Percentiles rank a stretch among this genome's conserved stretches.
Conservation (phyloP, 2,797 vertebrate species). For the Melopsittacus undulatus region DNA sequence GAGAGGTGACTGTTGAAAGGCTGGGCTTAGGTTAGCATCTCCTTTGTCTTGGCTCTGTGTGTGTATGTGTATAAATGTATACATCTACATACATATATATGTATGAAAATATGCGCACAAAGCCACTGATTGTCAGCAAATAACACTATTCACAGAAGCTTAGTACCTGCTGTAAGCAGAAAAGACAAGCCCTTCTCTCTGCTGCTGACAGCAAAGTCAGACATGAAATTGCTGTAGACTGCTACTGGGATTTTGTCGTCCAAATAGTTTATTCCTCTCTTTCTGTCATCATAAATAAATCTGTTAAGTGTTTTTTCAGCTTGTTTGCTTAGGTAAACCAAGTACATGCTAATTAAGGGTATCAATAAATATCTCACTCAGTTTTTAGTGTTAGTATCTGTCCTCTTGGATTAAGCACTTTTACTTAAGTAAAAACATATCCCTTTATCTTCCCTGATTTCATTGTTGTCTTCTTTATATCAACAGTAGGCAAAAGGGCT, state of each 20-base stretch:
- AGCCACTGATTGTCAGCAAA: conserved; percentile 11
- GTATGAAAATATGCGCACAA: neutral
- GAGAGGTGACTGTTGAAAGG: neutral
- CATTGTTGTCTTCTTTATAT: rapidly evolving
- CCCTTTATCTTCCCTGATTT: neutral
- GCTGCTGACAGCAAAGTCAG: neutral
- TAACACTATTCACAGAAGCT: neutral
- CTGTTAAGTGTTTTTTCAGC: neutral
- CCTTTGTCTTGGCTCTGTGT: neutral
- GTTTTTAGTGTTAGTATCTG: neutral
- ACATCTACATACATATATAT: neutral
- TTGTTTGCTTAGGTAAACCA: neutral
- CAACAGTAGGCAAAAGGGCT: neutral
- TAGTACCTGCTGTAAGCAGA: neutral
- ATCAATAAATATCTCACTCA: neutral
- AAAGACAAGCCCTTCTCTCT: neutral
- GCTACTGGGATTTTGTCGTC: neutral
- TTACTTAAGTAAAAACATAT: neutral
- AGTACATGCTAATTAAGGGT: neutral
- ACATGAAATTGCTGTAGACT: neutral
- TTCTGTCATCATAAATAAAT: neutral
- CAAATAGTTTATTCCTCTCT: neutral
- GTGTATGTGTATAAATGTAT: neutral
- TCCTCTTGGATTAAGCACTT: neutral
- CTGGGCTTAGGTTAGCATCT: neutral